phyloP scores from a whole-genome alignment of 2,113 vertebrate species.

The Cebus imitator region DNA sequence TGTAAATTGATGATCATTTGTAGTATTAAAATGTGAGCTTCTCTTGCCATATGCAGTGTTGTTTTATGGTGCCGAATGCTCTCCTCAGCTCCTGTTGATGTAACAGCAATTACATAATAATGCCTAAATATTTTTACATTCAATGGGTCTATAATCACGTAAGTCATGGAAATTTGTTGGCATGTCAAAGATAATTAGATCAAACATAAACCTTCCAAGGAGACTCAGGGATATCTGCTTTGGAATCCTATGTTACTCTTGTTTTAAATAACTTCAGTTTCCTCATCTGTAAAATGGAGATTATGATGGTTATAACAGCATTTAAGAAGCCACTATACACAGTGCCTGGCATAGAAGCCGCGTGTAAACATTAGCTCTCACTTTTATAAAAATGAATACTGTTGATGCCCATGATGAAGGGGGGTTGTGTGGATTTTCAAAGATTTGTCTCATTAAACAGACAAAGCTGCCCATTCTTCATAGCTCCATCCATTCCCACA shows the following conservation, averaged over 20 bases:
- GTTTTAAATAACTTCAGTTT: background rate
- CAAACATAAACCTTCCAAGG: background rate
- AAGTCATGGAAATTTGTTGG: background rate
- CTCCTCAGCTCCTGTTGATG: background rate
- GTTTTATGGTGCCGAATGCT: background rate
- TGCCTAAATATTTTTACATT: slow-evolving; percentile 21
- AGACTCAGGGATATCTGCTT: background rate
- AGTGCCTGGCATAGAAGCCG: background rate
- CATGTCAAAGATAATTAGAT: background rate
- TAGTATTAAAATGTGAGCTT: background rate
- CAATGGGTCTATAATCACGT: background rate
- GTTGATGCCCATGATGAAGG: background rate
- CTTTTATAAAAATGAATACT: background rate
- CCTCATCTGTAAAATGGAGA: background rate
- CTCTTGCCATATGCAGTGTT: background rate
- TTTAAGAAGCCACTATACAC: background rate
- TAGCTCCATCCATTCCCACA: background rate
- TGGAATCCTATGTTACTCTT: background rate
- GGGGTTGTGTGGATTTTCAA: background rate
- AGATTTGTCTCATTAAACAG: background rate
- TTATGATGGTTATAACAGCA: background rate
- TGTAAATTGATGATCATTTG: background rate
- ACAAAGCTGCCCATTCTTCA: background rate
- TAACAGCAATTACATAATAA: background rate
- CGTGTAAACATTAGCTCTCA: background rate